Evolutionary conservation across 2,113 vertebrate species (phyloP).

Genomic region (Trichomycterus rosablanca): DNA sequence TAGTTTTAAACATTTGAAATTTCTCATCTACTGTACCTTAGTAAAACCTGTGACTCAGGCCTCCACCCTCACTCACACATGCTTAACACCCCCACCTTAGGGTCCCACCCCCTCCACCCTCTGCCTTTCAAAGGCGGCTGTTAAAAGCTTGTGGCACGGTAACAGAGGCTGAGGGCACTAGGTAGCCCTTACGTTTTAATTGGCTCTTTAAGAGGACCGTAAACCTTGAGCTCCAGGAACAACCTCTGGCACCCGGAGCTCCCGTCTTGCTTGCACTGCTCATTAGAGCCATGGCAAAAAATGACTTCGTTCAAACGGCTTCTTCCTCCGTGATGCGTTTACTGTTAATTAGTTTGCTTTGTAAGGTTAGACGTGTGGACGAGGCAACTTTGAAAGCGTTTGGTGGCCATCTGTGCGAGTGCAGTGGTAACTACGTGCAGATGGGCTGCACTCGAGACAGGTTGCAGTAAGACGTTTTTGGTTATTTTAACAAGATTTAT

Average conservation of each 20-base stretch:
- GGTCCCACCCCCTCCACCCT: slow-evolving; percentile 42
- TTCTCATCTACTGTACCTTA: slow-evolving; percentile 19
- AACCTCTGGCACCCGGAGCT: slow-evolving; percentile 42
- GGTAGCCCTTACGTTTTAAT: slow-evolving; percentile 64
- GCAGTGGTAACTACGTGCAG: slow-evolving; percentile 92
- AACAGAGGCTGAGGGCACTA: slow-evolving; percentile 57
- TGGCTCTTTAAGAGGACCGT: slow-evolving; percentile 63
- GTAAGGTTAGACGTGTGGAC: slow-evolving; percentile 89
- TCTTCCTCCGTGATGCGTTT: slow-evolving; percentile 81
- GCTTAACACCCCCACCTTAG: slow-evolving; percentile 39
- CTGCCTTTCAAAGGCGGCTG: slow-evolving; percentile 52
- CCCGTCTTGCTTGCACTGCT: slow-evolving; percentile 48
- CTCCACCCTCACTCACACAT: slow-evolving; percentile 33
- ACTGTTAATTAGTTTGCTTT: slow-evolving; percentile 89
- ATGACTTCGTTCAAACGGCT: slow-evolving; percentile 77
- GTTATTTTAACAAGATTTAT: slow-evolving; percentile 98
- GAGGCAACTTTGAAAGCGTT: slow-evolving; percentile 83
- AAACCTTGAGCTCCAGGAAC: slow-evolving; percentile 62
- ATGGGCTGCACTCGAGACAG: slow-evolving; percentile 92
- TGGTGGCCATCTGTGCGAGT: slow-evolving; percentile 91
- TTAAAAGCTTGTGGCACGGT: slow-evolving; percentile 59
- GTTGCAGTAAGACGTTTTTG: slow-evolving; percentile 87
- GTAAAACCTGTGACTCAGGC: slow-evolving; percentile 38
- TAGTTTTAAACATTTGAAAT: too few species aligned
- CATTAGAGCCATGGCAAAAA: slow-evolving; percentile 75